Percentiles rank a stretch among this genome's conserved stretches.
phyloP scores from a whole-genome alignment of 2,888 invertebrate genomes.

The Apocheima hispidaria region DNA sequence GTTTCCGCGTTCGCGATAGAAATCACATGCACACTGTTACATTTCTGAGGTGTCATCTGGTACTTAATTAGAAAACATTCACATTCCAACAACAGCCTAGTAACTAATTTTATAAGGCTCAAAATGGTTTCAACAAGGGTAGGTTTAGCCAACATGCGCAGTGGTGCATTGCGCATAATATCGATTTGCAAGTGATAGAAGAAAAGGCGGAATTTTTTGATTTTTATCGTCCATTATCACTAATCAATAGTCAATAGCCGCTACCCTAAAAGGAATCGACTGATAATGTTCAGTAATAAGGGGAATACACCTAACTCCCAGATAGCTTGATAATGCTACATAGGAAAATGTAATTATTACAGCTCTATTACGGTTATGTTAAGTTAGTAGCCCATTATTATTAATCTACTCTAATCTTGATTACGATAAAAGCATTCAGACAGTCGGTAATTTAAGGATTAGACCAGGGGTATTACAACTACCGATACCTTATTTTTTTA shows the following conservation, averaged over 20 bases:
- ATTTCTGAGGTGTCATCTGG: conserved; percentile 75
- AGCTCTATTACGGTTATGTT: background rate
- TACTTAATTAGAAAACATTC: conserved; percentile 38
- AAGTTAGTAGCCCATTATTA: background rate
- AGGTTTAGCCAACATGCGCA: conserved; percentile 76
- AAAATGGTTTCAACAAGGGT: conserved; percentile 40
- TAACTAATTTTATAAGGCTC: conserved; percentile 28
- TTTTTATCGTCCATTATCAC: conserved; percentile 33
- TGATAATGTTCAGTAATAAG: conserved; percentile 7
- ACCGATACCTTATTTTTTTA: no score
- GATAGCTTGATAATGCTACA: background rate
- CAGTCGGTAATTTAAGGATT: no score
- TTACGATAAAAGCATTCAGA: conserved; percentile 1
- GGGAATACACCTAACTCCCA: background rate
- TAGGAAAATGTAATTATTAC: background rate
- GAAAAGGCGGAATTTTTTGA: conserved; percentile 76
- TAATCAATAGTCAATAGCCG: conserved; percentile 24
- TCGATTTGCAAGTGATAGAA: conserved; percentile 79
- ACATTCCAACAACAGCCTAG: conserved; percentile 41
- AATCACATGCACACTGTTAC: conserved; percentile 73
- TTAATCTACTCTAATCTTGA: background rate
- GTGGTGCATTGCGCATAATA: conserved; percentile 82
- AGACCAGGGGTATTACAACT: no score
- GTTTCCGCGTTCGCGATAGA: conserved; percentile 57
- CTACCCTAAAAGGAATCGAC: conserved; percentile 8